These are phyloP conservation scores for Gymnocypris eckloni DNA, from an alignment of 2,797 vertebrate species.

Conservation along the genomic window DNA sequence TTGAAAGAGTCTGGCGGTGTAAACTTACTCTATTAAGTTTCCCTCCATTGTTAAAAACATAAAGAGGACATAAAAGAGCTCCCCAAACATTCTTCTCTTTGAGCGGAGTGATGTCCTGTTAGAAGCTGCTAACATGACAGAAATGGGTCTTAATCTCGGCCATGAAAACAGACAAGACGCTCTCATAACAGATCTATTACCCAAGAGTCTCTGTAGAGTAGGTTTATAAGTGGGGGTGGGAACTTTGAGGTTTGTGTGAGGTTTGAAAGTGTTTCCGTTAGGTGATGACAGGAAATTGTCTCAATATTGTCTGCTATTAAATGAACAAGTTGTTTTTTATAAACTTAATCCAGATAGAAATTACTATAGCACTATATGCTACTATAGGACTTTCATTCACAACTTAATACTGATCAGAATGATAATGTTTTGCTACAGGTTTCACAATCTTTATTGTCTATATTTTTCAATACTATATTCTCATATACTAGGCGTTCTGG, in stretches of 20 bases:
- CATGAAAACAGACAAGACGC: conserved; percentile 7
- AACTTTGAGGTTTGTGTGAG: conserved; percentile 23
- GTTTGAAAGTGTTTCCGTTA: conserved; percentile 24
- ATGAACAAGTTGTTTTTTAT: neutral
- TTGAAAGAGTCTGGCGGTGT: conserved; percentile 32
- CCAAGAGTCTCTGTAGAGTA: neutral
- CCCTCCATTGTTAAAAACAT: conserved; percentile 38
- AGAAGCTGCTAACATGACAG: conserved; percentile 12
- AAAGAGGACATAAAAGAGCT: conserved; percentile 33
- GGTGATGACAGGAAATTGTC: neutral
- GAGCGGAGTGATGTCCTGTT: conserved; percentile 10
- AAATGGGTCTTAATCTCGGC: conserved; percentile 27
- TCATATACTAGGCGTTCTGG: neutral
- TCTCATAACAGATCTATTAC: conserved; percentile 24
- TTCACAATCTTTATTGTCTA: neutral
- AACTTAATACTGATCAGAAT: neutral
- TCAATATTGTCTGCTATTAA: neutral
- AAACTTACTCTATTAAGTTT: conserved; percentile 44
- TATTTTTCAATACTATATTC: neutral
- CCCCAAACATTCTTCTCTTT: conserved; percentile 31
- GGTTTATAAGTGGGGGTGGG: conserved; percentile 22
- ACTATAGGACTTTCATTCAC: neutral
- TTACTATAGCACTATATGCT: too few species aligned
- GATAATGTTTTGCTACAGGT: neutral
- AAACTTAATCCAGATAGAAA: neutral